These are phyloP conservation scores for Cryptomyrus ogoouensis DNA, from an alignment of 2,113 vertebrate genomes.

Conservation along the genomic window DNA sequence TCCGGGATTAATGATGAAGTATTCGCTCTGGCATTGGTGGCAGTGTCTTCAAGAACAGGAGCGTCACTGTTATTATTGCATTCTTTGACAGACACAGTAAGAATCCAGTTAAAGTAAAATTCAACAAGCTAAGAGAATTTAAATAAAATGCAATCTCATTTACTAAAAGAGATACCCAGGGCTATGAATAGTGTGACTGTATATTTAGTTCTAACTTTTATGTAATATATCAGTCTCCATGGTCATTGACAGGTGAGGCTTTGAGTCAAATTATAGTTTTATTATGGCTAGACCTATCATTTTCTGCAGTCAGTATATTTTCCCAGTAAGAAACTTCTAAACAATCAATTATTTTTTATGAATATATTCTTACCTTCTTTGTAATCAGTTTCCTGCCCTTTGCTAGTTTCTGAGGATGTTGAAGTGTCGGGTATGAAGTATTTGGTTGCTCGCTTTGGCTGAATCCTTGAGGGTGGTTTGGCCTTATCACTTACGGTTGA, in stretches of 20 bases:
- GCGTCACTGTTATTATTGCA: not conserved
- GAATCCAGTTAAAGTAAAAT: not conserved
- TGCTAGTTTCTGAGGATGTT: slow-evolving; percentile 19
- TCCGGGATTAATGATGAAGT: slow-evolving; percentile 26
- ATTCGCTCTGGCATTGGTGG: not conserved
- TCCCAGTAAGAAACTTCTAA: not conserved
- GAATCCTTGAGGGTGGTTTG: slow-evolving; percentile 24
- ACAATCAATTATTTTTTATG: not conserved
- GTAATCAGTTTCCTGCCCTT: not conserved
- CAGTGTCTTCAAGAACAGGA: not conserved
- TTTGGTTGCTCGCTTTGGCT: slow-evolving; percentile 10
- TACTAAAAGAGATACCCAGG: not conserved
- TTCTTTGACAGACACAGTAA: not conserved
- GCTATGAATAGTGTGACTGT: not conserved
- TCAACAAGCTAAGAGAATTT: not conserved
- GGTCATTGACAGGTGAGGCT: not conserved
- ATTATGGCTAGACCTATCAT: not conserved
- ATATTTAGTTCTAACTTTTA: not conserved
- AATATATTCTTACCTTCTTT: not conserved
- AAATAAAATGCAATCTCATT: not conserved
- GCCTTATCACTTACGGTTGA: not conserved
- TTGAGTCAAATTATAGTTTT: not conserved
- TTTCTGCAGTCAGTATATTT: not conserved
- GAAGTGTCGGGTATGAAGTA: slow-evolving; percentile 22
- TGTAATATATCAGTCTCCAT: not conserved